phyloP scores from a whole-genome alignment of 2,888 invertebrate genomes.

The Rhagonycha lutea region DNA sequence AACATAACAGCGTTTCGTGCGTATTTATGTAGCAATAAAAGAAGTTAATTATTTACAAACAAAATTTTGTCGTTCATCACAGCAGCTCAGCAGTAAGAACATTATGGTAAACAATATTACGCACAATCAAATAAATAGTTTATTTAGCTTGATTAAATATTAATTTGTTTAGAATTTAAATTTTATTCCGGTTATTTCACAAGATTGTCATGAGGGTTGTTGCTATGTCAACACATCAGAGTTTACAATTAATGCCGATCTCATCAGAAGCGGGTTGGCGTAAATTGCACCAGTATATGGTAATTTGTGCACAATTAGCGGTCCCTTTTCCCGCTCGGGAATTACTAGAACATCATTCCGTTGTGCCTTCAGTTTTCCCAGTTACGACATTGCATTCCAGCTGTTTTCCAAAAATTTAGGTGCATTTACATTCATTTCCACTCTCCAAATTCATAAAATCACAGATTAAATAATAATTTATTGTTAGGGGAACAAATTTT shows the following conservation, averaged over 20 bases:
- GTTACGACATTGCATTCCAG: neutral
- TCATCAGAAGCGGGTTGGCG: conserved; percentile 32
- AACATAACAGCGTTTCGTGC: neutral
- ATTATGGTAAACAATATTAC: neutral
- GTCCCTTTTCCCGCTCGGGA: conserved; percentile 31
- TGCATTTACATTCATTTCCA: neutral
- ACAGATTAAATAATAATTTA: neutral
- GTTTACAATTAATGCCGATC: conserved; percentile 30
- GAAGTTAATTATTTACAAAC: neutral
- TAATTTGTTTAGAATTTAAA: neutral
- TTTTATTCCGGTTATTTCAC: neutral
- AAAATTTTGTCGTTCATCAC: neutral
- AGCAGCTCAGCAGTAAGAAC: neutral
- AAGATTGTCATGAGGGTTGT: conserved; percentile 4
- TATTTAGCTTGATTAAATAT: neutral
- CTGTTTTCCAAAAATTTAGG: neutral
- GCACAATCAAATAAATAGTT: neutral
- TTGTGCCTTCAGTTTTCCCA: conserved; percentile 11
- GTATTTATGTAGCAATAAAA: neutral
- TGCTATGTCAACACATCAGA: conserved; percentile 17
- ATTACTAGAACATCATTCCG: conserved; percentile 20
- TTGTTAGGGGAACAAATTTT: neutral
- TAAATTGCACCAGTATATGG: conserved; percentile 38
- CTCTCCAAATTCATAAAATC: neutral
- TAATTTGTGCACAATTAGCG: conserved; percentile 41